A percentile compares a stretch with the other conserved stretches of the same genome.
phyloP scores from a whole-genome alignment of 2,113 vertebrate species.

The Gymnorhina tibicen region DNA sequence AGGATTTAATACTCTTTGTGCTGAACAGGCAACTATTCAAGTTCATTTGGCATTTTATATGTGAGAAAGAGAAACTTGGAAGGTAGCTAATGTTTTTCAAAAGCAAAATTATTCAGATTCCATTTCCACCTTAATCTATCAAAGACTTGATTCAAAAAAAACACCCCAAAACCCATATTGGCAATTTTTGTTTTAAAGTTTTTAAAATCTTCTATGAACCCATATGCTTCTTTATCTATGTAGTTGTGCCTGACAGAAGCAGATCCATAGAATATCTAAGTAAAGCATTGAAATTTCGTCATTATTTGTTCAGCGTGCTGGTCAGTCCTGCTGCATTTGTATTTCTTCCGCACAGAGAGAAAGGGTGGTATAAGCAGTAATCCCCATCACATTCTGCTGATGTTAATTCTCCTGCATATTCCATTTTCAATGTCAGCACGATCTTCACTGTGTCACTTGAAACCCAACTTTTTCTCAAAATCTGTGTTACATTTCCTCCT shows the following conservation, averaged over 20 bases:
- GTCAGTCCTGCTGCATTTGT: background rate
- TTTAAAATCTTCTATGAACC: background rate
- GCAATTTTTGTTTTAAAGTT: background rate
- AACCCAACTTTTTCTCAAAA: background rate
- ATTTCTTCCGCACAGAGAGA: background rate
- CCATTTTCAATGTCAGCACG: background rate
- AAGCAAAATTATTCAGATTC: background rate
- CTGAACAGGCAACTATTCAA: background rate
- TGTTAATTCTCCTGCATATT: background rate
- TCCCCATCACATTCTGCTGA: background rate
- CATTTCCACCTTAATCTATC: background rate
- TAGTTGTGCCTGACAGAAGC: background rate
- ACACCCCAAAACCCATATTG: accelerated
- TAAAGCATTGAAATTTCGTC: background rate
- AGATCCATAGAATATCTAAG: background rate
- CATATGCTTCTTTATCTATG: background rate
- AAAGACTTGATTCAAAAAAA: background rate
- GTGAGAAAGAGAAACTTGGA: background rate
- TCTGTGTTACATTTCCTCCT: background rate
- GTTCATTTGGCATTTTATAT: background rate
- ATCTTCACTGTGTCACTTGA: background rate
- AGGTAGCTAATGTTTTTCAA: background rate
- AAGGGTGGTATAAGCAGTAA: background rate
- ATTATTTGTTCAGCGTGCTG: background rate
- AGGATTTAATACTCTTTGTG: background rate